phyloP scores from a whole-genome alignment of 1,140 invertebrate species.

The Dolichoris vasculosae region DNA sequence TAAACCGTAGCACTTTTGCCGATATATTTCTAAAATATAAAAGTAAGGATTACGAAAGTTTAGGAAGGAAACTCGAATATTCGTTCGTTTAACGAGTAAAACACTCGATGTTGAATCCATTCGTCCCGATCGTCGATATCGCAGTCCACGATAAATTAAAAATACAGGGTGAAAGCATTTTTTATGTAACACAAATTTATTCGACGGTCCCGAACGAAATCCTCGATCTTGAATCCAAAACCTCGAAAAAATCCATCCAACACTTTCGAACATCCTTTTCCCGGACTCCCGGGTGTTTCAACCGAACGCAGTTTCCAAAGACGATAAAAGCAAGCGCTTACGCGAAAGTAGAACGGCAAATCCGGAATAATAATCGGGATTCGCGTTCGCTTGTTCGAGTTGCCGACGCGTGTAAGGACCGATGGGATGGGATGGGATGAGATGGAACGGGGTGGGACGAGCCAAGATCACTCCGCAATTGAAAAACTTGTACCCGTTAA shows the following conservation, averaged over 20 bases:
- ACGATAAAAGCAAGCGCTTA: conserved; percentile 11
- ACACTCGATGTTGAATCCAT: too few species aligned
- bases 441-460: too few species aligned
- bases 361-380: conserved; percentile 31
- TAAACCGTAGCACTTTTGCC: too few species aligned
- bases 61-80: neutral
- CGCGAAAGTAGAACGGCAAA: neutral
- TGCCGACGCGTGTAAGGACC: neutral
- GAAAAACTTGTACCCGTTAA: conserved; percentile 44
- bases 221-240: neutral
- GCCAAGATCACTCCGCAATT: neutral
- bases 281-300: neutral
- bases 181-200: neutral
- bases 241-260: neutral
- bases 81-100: too few species aligned
- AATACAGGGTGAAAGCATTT: neutral
- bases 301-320: conserved; percentile 27
- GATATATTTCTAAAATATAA: neutral
- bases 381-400: neutral
- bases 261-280: neutral
- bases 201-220: neutral
- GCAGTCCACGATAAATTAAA: too few species aligned
- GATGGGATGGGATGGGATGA: too few species aligned
- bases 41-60: neutral
- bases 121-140: too few species aligned